phyloP scores from a whole-genome alignment of 1,140 invertebrate genomes.

The Cherax destructor region DNA sequence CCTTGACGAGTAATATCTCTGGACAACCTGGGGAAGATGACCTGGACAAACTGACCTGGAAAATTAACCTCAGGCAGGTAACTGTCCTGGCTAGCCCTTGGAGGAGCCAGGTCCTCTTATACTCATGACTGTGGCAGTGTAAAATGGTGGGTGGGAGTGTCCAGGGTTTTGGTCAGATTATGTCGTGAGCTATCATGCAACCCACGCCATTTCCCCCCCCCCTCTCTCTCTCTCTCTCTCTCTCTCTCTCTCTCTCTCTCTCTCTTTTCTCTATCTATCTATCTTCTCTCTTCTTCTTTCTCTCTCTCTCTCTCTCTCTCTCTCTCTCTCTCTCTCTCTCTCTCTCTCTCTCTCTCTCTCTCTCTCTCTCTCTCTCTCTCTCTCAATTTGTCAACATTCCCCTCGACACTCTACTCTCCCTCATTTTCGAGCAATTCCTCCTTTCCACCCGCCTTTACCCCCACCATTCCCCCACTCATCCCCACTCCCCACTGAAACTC shows the following conservation, averaged over 20 bases:
- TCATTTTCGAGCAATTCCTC: background rate
- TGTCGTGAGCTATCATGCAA: background rate
- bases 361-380: background rate
- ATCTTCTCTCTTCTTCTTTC: background rate
- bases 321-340: background rate
- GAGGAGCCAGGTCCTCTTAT: background rate
- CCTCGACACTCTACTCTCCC: background rate
- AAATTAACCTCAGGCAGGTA: background rate
- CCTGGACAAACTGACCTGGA: background rate
- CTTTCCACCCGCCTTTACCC: background rate
- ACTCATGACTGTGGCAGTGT: background rate
- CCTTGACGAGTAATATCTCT: no score
- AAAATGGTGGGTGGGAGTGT: background rate
- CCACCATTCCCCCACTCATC: background rate
- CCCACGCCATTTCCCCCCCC: background rate
- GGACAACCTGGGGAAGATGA: no score
- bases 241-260: constrained; percentile 4
- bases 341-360: background rate
- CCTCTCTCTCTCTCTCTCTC: constrained; percentile 14
- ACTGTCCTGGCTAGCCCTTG: background rate
- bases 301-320: background rate
- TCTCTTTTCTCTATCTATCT: background rate
- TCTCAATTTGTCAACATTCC: background rate
- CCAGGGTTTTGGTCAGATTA: background rate
- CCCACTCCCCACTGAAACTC: no score